phyloP scores from a whole-genome alignment of 2,113 vertebrate genomes.

The Enhydra lutris region DNA sequence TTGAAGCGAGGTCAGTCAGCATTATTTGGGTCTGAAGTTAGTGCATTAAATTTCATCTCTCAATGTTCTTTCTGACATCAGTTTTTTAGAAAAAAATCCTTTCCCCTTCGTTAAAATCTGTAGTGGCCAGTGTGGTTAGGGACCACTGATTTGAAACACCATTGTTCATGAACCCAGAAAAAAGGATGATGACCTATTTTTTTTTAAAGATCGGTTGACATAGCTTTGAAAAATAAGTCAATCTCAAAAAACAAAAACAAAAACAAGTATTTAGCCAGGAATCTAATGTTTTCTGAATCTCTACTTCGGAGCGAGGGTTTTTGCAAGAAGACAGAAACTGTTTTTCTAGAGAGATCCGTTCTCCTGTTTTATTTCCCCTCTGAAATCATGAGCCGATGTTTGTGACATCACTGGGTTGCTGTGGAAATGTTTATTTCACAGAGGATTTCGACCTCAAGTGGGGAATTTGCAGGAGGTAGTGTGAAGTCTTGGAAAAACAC shows the following conservation, averaged over 20 bases:
- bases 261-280: constrained; percentile 51
- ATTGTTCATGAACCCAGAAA: neutral
- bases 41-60: constrained; percentile 25
- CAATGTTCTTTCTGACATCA: neutral
- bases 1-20: constrained; percentile 6
- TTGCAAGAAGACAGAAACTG: neutral
- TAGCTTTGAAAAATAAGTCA: constrained; percentile 33
- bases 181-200: constrained; percentile 46
- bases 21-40: constrained; percentile 51
- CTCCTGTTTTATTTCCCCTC: constrained; percentile 4
- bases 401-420: neutral
- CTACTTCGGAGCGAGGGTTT: neutral
- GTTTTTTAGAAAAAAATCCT: constrained; percentile 4
- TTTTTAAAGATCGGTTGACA: neutral
- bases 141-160: constrained; percentile 10
- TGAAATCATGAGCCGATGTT: neutral
- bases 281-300: neutral
- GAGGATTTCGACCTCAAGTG: neutral
- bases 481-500: constrained; percentile 58
- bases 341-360: neutral
- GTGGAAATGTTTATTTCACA: constrained; percentile 53
- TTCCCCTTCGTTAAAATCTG: constrained; percentile 29
- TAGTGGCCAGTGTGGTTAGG: neutral
- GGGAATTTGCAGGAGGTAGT: constrained; percentile 43
- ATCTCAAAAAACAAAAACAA: neutral